Evolutionary conservation across 2,797 vertebrate genomes (phyloP), one percentile per base, ranked within the genome.

Genomic region (Threskiornis aethiopicus): DNA sequence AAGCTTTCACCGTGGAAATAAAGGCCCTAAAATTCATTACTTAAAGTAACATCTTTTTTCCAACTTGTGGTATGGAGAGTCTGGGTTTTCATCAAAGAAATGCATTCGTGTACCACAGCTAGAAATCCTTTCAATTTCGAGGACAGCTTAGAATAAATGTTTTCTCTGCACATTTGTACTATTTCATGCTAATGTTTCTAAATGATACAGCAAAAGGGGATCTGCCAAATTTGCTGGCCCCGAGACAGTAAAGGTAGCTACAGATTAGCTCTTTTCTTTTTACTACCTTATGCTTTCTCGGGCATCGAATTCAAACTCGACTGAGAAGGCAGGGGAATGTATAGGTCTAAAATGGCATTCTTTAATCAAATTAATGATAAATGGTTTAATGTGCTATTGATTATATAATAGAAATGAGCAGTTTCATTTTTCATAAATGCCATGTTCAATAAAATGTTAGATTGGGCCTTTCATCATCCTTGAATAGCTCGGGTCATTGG

Each of bases 391-490:
- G 81, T 91, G 81, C 89, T 98, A 98, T 98, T 96, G 98, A 98
- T 98, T 98, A 98, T 95, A 59, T 91, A 96, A 97, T 85, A 96
- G 95, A 97, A 97, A 97, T 1, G 19, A 98, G 96, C 92, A 95
- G 84, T 89, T 97, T 96, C 95, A 95, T 98, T 98, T 97, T 97
- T 98, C 97, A 97, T 95, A 97, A 97, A 97, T 96, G 97, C 73
- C 93, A 96, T 8, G 92, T 97, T 98, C 97, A 96, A 95, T 98
- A 96, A 97, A 97, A 97, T 14, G 80, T 96, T 95, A 97, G 97
- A 97, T 94, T 91, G 95, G 93, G 94, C 89, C 95, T 95, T 98
- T 97, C 91, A 98, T 98, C 97, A 97, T 57, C 80, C 83, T 46
- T 52, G 91, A 97, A 92, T 42, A 94, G 91, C 93, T 97, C 55